Percentiles rank a stretch among this genome's conserved stretches.
Conservation (phyloP, 2,113 vertebrate species). For the Xenopus tropicalis region DNA sequence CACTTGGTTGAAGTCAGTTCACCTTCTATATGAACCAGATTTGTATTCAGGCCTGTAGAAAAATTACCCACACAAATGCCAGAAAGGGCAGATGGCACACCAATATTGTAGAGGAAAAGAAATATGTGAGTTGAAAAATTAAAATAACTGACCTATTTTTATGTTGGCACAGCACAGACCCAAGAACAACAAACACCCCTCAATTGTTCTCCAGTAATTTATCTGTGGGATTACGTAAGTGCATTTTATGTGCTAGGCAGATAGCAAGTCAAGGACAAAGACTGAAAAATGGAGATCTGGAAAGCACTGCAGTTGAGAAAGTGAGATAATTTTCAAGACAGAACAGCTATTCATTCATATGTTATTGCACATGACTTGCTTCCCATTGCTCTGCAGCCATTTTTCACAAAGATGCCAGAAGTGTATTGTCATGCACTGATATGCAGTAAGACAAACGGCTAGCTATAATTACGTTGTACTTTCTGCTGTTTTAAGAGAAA, state of each 20-base stretch:
- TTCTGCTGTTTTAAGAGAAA: too few species aligned
- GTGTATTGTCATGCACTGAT: neutral
- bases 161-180: neutral
- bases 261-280: constrained; percentile 13
- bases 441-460: neutral
- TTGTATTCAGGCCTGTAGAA: too few species aligned
- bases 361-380: neutral
- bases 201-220: neutral
- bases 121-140: neutral
- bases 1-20: too few species aligned
- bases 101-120: too few species aligned
- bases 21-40: too few species aligned
- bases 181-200: neutral
- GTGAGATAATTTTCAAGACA: constrained; percentile 16
- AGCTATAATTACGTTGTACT: too few species aligned
- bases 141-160: neutral
- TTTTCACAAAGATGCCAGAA: neutral
- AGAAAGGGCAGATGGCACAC: neutral
- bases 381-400: neutral
- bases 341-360: neutral
- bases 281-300: neutral
- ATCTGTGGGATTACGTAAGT: neutral
- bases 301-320: constrained; percentile 5
- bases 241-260: constrained; percentile 1
- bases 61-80: neutral